Evolutionary conservation across 2,888 invertebrate genomes (phyloP), one percentile per base, ranked within the genome.

Genomic region (Halictus ligatus): DNA sequence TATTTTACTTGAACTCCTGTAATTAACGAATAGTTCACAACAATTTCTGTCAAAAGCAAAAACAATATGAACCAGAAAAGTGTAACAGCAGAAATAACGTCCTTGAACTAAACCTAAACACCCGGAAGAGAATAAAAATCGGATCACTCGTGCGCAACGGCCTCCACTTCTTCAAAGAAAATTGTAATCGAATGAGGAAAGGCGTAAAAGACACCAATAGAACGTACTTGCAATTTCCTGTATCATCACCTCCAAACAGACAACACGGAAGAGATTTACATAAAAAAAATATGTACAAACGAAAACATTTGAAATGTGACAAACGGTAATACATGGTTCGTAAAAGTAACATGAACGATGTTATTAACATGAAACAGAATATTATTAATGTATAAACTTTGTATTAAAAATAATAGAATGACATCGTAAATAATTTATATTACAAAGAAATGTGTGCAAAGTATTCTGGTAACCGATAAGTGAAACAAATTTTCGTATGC

Each of bases 51-150:
- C n/a, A 78, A 46, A n/a, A 58, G 35, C 25, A 75, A 75, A 75
- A 84, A 72, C 13, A 6, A 46, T 35, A 43, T 46, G n/a, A 13
- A 5, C 29, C n/a, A 54, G 10, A 75, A 78, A 78, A 73, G 18
- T 81, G 13, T 67, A 35, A 80, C 8, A 15, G 29, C 15, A 43
- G 15, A 84, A 77, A 72, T 35, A 78, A 76, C 5, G 78, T 64
- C 86, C 86, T 81, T 81, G 81, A 84, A 84, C 29, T 58, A 84
- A 84, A 76, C 13, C 35, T 18, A 21, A 75, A 75, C 10, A 80
- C 76, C 64, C 78, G 79, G 85, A 86, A 85, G 78, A 71, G n/a
- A 25, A 77, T 81, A 76, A 69, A 69, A 72, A 75, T 75, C 4
- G 15, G 50, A 25, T 40, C 81, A 60, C n/a, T 64, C 73, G 54